A percentile compares a stretch with the other conserved stretches of the same genome.
Conservation (phyloP, 2,797 vertebrate genomes). For the Emys orbicularis region DNA sequence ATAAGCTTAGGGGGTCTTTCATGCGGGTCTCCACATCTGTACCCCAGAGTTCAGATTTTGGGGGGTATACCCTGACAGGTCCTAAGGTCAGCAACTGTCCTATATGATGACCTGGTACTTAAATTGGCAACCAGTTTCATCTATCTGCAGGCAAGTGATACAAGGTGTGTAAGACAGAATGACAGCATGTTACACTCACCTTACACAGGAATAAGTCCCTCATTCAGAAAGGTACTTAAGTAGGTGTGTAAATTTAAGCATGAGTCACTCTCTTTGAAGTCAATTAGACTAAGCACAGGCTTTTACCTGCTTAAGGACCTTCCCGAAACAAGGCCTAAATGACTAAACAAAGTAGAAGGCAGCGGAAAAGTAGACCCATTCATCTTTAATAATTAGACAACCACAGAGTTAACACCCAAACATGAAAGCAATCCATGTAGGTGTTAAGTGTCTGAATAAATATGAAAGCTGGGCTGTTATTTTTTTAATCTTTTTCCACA, state of each 20-base stretch:
- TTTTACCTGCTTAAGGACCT: background rate
- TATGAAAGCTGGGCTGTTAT: conserved; percentile 39
- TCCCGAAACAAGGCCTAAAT: background rate
- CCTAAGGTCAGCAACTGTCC: too few relatives aligned
- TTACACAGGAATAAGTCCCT: background rate
- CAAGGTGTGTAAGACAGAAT: background rate
- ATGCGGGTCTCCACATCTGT: too few relatives aligned
- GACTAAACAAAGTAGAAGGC: background rate
- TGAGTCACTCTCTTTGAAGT: accelerated
- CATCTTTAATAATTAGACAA: conserved; percentile 40
- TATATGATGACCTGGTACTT: background rate
- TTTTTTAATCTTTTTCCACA: conserved; percentile 45
- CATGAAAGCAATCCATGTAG: conserved; percentile 60
- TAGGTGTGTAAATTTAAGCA: background rate
- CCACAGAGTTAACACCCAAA: background rate
- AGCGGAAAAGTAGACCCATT: conserved; percentile 10
- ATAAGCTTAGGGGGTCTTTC: too few relatives aligned
- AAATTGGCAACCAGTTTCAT: background rate
- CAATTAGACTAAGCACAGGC: background rate
- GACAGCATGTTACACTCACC: background rate
- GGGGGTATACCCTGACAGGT: too few relatives aligned
- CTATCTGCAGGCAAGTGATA: background rate
- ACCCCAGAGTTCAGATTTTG: too few relatives aligned
- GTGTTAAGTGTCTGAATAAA: conserved; percentile 65
- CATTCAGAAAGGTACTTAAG: background rate